These are phyloP conservation scores for Cuculus canorus DNA, from an alignment of 2,797 vertebrate genomes.

Conservation along the genomic window DNA sequence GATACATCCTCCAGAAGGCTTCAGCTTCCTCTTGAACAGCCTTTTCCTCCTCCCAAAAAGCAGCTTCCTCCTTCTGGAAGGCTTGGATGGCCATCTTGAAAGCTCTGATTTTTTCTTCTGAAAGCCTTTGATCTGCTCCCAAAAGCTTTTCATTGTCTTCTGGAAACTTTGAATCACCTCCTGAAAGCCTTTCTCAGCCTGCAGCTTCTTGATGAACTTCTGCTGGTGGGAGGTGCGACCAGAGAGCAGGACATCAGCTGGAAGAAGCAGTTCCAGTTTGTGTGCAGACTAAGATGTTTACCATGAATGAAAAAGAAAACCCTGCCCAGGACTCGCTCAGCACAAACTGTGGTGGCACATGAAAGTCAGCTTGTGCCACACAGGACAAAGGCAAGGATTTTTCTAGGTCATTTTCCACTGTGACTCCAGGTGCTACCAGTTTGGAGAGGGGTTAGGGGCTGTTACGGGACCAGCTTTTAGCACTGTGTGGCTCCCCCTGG, in stretches of 20 bases:
- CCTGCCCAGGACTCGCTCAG: neutral
- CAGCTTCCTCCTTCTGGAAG: slow-evolving; percentile 35
- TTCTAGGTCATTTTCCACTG: neutral
- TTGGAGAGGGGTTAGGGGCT: neutral
- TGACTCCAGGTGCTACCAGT: neutral
- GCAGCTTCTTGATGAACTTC: slow-evolving; percentile 22
- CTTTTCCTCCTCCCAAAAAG: slow-evolving; percentile 34
- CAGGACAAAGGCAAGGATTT: neutral
- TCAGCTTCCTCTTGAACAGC: slow-evolving; percentile 46
- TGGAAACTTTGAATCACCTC: slow-evolving; percentile 37
- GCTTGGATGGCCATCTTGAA: slow-evolving; percentile 20
- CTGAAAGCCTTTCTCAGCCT: slow-evolving; percentile 22
- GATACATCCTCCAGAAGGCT: slow-evolving; percentile 21
- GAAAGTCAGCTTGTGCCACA: neutral
- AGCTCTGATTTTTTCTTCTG: neutral
- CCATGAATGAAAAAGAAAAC: neutral
- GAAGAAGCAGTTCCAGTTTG: neutral
- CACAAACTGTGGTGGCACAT: neutral
- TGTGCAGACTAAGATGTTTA: neutral
- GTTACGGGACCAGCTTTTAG: neutral
- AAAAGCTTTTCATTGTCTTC: slow-evolving; percentile 27
- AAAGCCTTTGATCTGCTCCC: slow-evolving; percentile 38
- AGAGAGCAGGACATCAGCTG: neutral
- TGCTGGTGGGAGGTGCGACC: neutral
- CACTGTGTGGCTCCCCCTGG: accelerated